These are phyloP conservation scores for Scomberomorus guttatus DNA, from an alignment of 2,797 vertebrate species.

Conservation along the genomic window DNA sequence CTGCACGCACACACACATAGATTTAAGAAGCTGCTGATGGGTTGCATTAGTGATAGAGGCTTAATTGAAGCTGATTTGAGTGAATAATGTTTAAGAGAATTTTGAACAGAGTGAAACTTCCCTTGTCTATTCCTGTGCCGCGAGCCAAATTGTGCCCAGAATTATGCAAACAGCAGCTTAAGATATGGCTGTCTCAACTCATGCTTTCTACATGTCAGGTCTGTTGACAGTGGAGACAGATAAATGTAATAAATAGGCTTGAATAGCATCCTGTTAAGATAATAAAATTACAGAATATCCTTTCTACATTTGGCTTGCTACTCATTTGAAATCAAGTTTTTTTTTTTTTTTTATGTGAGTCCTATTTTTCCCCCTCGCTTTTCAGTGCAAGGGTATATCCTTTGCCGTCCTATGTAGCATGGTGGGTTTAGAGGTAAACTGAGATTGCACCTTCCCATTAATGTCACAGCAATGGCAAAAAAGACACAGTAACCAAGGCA, in stretches of 20 bases:
- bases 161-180: conserved; percentile 25
- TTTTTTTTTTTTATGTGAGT: conserved; percentile 4
- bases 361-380: not conserved
- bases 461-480: conserved; percentile 70
- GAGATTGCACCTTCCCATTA: conserved; percentile 50
- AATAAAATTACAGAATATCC: conserved; percentile 22
- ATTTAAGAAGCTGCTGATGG: conserved; percentile 53
- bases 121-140: conserved; percentile 15
- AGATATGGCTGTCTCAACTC: not conserved
- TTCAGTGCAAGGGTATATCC: conserved; percentile 18
- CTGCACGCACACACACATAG: conserved; percentile 4
- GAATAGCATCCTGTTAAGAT: conserved; percentile 1
- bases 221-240: conserved; percentile 22
- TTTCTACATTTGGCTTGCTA: conserved; percentile 19
- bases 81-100: conserved; percentile 28
- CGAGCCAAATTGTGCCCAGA: conserved; percentile 6
- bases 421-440: conserved; percentile 25
- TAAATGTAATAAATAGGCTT: conserved; percentile 8
- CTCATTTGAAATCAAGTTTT: conserved; percentile 19
- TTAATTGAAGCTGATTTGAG: conserved; percentile 36
- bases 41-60: conserved; percentile 38
- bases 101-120: conserved; percentile 12
- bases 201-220: not conserved
- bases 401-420: conserved; percentile 1
- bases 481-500: conserved; percentile 43